Evolutionary conservation across 2,888 invertebrate genomes (phyloP), one percentile per base, ranked within the genome.

Genomic region (Volucella zonaria): DNA sequence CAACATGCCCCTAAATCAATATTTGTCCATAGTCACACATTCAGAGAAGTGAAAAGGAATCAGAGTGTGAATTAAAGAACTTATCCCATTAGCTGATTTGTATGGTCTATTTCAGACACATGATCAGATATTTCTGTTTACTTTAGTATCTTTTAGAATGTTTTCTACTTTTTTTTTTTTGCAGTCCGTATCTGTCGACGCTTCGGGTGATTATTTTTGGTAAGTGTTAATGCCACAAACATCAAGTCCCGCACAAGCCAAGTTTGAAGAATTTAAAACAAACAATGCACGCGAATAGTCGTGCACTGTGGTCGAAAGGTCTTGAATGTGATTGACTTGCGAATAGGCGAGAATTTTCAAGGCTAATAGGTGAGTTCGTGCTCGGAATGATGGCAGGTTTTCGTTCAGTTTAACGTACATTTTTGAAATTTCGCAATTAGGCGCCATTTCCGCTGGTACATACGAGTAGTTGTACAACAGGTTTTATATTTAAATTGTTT

Each of bases 201-300:
- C 15, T 59, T 70, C 56, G n/a, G 62, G 38, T 78, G 40, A 49
- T 78, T 70, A 56, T 61, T 49, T 54, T 56, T 70, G 15, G 52
- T 42, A 59, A 79, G 66, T 73, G 59, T 66, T 79, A 56, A 75
- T 15, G 15, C 14, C 4, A 11, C 23, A 75, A 59, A 59, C 66
- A 15, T 18, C 54, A 54, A 31, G 52, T 45, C 71, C 23, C 71
- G 45, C 52, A 62, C 49, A 56, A 62, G 40, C 58, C 58, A 15
- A 38, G 75, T 31, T 64, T 64, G 43, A 75, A 66, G 10, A 49
- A 59, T 58, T 45, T 51, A 59, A 59, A 6, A 31, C 38, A 43
- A 23, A 38, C 56, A 56, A 51, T 58, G 14, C 38, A 8, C 8
- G 14, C 42, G 18, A 18, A 59, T 31, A 31, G n/a, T n/a, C n/a